Evolutionary conservation across 2,113 vertebrate genomes (phyloP).

Genomic region (Orientallactaga bullata): DNA sequence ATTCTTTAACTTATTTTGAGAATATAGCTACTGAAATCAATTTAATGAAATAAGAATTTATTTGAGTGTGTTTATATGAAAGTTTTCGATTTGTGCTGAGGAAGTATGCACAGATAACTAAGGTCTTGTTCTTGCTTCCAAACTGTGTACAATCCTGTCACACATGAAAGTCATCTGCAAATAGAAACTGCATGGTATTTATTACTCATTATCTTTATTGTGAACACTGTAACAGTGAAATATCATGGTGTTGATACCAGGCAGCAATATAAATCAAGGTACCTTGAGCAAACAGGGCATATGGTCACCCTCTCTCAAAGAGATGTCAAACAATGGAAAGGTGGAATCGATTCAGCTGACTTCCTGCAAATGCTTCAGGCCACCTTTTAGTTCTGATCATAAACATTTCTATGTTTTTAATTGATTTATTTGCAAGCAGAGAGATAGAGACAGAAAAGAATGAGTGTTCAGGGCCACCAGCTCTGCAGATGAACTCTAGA

Average conservation of each 20-base stretch:
- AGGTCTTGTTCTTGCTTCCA: background rate
- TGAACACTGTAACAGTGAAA: background rate
- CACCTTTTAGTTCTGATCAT: constrained; percentile 45
- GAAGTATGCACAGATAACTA: background rate
- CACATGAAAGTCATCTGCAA: background rate
- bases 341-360: background rate
- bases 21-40: background rate
- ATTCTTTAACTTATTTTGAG: background rate
- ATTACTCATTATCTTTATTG: background rate
- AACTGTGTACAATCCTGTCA: background rate
- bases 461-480: too few relatives aligned
- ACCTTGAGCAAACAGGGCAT: background rate
- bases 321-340: background rate
- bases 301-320: background rate
- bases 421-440: too few relatives aligned
- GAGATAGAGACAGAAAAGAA: too few relatives aligned
- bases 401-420: too few relatives aligned
- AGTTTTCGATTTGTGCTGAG: background rate
- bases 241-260: background rate
- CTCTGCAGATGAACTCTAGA: too few relatives aligned
- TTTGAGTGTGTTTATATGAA: background rate
- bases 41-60: constrained; percentile 5
- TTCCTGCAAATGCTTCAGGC: background rate
- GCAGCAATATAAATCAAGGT: background rate
- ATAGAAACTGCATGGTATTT: background rate